Evolutionary conservation across 1,140 invertebrate genomes (phyloP), one percentile per base, ranked within the genome.

Genomic region (Calephelis virginiensis): DNA sequence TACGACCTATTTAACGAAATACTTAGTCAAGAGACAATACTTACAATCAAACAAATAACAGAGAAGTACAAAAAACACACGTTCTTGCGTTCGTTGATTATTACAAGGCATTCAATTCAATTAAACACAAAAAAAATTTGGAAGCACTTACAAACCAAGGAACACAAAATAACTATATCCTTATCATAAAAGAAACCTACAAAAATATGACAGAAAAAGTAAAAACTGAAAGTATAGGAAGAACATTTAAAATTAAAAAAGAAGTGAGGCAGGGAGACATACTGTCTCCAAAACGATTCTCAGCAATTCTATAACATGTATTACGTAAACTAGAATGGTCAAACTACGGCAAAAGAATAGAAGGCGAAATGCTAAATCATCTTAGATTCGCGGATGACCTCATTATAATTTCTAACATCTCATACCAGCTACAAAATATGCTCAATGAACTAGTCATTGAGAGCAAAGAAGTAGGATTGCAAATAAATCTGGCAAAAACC

Each of bases 1-100:
- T 40, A 10, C 37, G n/a, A 74, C 11, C 45, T 77, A 64, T 72
- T 75, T 63, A 77, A 77, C 28, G 69, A 75, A 63, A 71, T 77
- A 43, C 17, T 77, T 59, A 40, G 6, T 10, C 69, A 63, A 8
- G 75, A 74, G 65, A 63, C 48, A 63, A 73, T 77, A 66, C 73
- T 70, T 59, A 64, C 48, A 1, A 70, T 71, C 38, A 66, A 70
- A 69, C 69, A 71, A 59, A 17, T 71, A 1, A 71, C 69, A 10
- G 63, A 74, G 64, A 74, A 71, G 65, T 67, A 65, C 38, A 71
- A 64, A 8, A 64, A 74, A 59, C 71, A 71, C 47, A 50, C 17
- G 68, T 70, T 46, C 17, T 68, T 12, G 64, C 66, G 12, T 74
- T 74, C 48, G 45, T 74, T 37, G 72, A 74, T 43, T 71, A 71